Conservation (phyloP, 2,797 vertebrate species). For the Lacerta bilineata region DNA sequence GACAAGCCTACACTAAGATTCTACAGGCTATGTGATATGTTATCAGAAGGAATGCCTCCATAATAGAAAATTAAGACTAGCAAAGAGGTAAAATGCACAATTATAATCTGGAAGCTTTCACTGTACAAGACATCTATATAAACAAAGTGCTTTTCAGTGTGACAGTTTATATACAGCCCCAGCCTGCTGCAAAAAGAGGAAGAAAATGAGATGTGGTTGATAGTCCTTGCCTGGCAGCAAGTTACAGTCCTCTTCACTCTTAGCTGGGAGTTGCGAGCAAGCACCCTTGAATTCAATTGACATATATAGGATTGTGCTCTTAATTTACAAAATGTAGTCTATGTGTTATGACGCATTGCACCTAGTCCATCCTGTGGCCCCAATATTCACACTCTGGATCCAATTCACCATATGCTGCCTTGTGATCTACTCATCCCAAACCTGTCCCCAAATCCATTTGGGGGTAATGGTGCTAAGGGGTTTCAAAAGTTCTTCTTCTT, state of each 20-base stretch:
- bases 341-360: not conserved
- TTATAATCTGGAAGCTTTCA: slow-evolving; percentile 19
- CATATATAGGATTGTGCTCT: too few relatives aligned
- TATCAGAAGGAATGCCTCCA: slow-evolving; percentile 23
- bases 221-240: not conserved
- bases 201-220: not conserved
- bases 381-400: too few relatives aligned
- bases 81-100: not conserved
- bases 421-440: too few relatives aligned
- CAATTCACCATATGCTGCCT: too few relatives aligned
- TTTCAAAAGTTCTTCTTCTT: too few relatives aligned
- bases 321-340: not conserved
- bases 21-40: slow-evolving; percentile 18
- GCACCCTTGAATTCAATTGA: too few relatives aligned
- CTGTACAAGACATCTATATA: not conserved
- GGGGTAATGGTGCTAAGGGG: too few relatives aligned
- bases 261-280: too few relatives aligned
- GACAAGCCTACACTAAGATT: slow-evolving; percentile 43
- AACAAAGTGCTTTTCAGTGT: not conserved
- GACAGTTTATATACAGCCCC: slow-evolving; percentile 4
- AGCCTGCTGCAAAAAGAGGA: not conserved
- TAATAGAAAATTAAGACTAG: slow-evolving; percentile 37
- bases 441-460: too few relatives aligned
- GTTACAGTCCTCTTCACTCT: too few relatives aligned
- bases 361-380: too few relatives aligned